phyloP scores from a whole-genome alignment of 1,140 invertebrate species.

The Asbolus verrucosus region DNA sequence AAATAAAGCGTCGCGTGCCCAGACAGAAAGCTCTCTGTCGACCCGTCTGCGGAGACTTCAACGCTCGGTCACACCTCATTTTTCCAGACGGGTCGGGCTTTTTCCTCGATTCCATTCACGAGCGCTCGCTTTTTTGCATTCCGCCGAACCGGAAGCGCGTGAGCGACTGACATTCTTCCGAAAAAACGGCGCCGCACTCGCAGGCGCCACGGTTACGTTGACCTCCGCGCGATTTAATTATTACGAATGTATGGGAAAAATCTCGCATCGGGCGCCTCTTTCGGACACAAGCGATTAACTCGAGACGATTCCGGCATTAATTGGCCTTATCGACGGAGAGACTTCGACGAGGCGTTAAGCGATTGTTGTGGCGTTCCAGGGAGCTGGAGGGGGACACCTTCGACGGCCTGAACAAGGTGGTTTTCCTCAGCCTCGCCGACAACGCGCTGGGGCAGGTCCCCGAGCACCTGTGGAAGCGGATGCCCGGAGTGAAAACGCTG shows the following conservation, averaged over 20 bases:
- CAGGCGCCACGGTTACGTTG: conserved; percentile 46
- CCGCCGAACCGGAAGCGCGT: conserved; percentile 51
- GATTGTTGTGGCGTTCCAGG: conserved; percentile 66
- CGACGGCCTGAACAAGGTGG: conserved; percentile 75
- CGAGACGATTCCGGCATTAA: too few species aligned
- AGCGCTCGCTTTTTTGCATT: conserved; percentile 26
- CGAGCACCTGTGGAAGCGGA: conserved; percentile 75
- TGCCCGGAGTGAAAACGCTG: conserved; percentile 77
- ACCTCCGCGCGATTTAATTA: conserved; percentile 16
- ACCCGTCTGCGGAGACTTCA: conserved; percentile 33
- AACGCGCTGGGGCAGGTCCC: conserved; percentile 79
- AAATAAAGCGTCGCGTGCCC: conserved; percentile 23
- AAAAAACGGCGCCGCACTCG: conserved; percentile 38
- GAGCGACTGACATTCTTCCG: neutral
- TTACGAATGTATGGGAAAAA: too few species aligned
- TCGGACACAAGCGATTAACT: too few species aligned
- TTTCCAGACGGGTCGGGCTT: conserved; percentile 24
- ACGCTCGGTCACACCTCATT: conserved; percentile 9
- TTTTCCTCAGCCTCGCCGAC: conserved; percentile 79
- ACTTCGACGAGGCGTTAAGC: neutral
- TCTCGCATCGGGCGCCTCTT: too few species aligned
- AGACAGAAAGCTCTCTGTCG: conserved; percentile 37
- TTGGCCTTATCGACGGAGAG: too few species aligned
- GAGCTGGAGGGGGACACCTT: conserved; percentile 77
- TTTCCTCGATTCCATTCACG: too few species aligned